Base-by-base conservation (phyloP, 1,140 invertebrate species). In the Orius insidiosus region DNA sequence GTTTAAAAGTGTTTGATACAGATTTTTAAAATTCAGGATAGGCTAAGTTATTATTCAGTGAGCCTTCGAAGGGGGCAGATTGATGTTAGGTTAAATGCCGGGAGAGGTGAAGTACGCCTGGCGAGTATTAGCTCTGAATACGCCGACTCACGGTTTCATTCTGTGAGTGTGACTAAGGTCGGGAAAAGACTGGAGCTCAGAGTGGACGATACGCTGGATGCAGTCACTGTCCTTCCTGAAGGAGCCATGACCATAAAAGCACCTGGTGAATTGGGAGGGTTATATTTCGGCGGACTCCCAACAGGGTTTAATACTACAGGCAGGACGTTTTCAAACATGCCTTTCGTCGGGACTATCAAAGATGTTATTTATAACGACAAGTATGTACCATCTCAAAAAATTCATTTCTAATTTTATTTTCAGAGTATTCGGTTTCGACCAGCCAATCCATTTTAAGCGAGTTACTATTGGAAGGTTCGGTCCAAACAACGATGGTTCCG, bases 331-430 rank as follows among this genome's bases (percentile, higher is more conserved):
- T 72, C 69, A 0, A 64, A 57, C 14, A 55, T 62, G 36, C 67
- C 68, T 39, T 61, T 81, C 5, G 67, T 69, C 46, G 86, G 86
- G 19, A 76, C 80, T 5, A 78, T 92, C 14, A 76, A 75, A 53
- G 81, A 92, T 64, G 71, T 80, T 11, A 75, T 85, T 46, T 76
- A 87, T 49, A 81, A 85, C 58, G 75, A 84, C 52, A 67, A 73
- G 78, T 82, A 64, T 69, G 72, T 68, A 24, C 24, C 24, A 24
- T 24, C 3, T 4, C 24, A 4, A 3, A 3, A 4, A 24, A 7
- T 24, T 24, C 3, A 24, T 16, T 48, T 51, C 41, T 42, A 31
- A 34, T 53, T 54, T 52, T 49, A 49, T 41, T 62, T 58, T 1
- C 52, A 76, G 73, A 52, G 55, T 80, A 8, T 43, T 84, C 4